A percentile compares a stretch with the other conserved stretches of the same genome.
Conservation (phyloP, 2,797 vertebrate species). For the Syngnathus acus region DNA sequence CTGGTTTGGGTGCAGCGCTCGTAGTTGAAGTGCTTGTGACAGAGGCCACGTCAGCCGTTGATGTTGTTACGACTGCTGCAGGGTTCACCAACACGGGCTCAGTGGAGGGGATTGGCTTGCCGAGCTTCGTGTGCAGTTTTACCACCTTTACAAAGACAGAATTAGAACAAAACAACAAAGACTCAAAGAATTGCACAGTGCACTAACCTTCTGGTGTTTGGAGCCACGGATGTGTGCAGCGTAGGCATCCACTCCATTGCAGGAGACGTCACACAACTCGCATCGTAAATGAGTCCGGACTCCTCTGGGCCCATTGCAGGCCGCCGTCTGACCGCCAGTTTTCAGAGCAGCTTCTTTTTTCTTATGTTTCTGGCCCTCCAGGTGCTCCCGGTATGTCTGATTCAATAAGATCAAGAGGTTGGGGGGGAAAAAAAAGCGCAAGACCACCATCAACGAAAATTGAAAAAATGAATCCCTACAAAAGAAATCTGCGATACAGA, state of each 20-base stretch:
- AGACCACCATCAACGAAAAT: background rate
- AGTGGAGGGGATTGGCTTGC: constrained; percentile 78
- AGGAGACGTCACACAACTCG: constrained; percentile 75
- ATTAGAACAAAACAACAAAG: constrained; percentile 5
- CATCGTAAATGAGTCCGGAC: constrained; percentile 71
- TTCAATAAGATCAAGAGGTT: background rate
- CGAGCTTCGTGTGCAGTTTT: constrained; percentile 80
- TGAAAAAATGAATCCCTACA: background rate
- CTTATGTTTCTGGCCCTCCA: constrained; percentile 81
- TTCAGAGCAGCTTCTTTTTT: constrained; percentile 77
- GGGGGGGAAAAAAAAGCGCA: background rate
- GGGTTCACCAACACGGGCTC: constrained; percentile 71
- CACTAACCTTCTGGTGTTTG: constrained; percentile 75
- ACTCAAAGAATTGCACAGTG: background rate
- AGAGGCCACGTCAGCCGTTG: constrained; percentile 35
- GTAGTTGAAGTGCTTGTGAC: constrained; percentile 28
- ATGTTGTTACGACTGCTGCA: constrained; percentile 50
- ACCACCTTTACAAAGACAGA: constrained; percentile 66
- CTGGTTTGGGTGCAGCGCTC: constrained; percentile 32
- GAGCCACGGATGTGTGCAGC: constrained; percentile 64
- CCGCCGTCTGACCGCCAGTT: constrained; percentile 49
- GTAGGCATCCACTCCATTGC: constrained; percentile 75
- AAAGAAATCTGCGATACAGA: background rate
- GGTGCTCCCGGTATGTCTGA: constrained; percentile 76
- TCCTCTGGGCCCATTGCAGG: constrained; percentile 51